A percentile compares a stretch with the other conserved stretches of the same genome.
phyloP scores from a whole-genome alignment of 2,888 invertebrate species.

The Melinopterus prodromus region DNA sequence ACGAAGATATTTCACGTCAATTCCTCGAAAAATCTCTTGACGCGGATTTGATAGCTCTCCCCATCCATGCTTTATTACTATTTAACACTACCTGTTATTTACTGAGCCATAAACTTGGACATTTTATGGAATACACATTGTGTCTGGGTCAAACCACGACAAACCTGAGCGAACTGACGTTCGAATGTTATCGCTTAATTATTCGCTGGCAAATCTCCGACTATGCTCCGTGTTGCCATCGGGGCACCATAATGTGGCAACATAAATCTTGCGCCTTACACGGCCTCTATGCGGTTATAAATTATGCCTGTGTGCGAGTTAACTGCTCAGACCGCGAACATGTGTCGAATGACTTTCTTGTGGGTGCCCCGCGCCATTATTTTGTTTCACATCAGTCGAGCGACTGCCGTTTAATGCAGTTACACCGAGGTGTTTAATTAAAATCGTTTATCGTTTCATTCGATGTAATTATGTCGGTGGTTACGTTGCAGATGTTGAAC shows the following conservation, averaged over 20 bases:
- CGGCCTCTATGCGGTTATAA: slow-evolving; percentile 14
- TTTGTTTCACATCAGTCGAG: background rate
- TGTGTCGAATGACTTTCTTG: slow-evolving; percentile 26
- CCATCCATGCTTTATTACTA: background rate
- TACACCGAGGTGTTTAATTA: background rate
- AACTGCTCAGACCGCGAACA: slow-evolving; percentile 18
- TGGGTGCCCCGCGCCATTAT: background rate
- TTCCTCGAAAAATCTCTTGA: background rate
- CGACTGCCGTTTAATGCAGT: background rate
- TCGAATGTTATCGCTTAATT: slow-evolving; percentile 18
- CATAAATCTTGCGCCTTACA: slow-evolving; percentile 23
- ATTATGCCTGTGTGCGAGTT: slow-evolving; percentile 11
- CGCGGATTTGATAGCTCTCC: background rate
- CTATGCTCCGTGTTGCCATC: background rate
- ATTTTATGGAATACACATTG: background rate
- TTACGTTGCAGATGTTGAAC: background rate
- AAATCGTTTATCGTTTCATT: background rate
- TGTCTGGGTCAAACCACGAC: background rate
- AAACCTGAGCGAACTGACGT: background rate
- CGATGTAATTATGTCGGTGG: background rate
- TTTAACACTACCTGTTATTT: background rate
- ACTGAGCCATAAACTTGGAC: background rate
- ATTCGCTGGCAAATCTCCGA: slow-evolving; percentile 13
- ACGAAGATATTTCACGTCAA: too few relatives aligned
- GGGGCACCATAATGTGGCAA: slow-evolving; percentile 14